These are phyloP conservation scores for Musca domestica DNA, from an alignment of 1,140 invertebrate genomes.

Conservation along the genomic window DNA sequence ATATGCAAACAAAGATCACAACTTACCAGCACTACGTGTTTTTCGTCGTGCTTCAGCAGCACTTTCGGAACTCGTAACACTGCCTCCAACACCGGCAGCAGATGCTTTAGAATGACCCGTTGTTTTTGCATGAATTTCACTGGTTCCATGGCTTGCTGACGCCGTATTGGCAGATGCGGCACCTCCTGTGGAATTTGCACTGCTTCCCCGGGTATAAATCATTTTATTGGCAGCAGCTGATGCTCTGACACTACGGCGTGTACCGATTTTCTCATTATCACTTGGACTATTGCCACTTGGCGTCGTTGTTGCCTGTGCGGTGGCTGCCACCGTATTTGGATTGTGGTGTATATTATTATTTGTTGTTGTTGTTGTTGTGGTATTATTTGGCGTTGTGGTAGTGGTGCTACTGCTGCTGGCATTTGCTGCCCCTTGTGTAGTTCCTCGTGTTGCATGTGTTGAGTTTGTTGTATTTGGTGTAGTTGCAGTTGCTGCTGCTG, in stretches of 20 bases:
- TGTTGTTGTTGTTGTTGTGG: too few relatives aligned
- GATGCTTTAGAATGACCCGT: constrained; percentile 25
- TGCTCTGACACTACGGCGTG: constrained; percentile 43
- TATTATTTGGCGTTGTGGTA: too few relatives aligned
- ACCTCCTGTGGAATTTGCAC: constrained; percentile 11
- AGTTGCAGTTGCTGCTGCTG: not conserved
- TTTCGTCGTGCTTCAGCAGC: constrained; percentile 57
- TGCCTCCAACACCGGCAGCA: not conserved
- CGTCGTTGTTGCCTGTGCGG: too few relatives aligned
- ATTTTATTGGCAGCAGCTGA: constrained; percentile 51
- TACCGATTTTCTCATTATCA: constrained; percentile 49
- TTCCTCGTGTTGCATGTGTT: constrained; percentile 40
- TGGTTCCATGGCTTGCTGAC: not conserved
- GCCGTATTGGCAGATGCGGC: too few relatives aligned
- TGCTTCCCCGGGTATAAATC: constrained; percentile 42
- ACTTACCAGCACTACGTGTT: constrained; percentile 65
- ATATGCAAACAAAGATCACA: too few relatives aligned
- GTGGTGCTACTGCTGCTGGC: constrained; percentile 29
- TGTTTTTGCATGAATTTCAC: constrained; percentile 27
- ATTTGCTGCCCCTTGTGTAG: constrained; percentile 40
- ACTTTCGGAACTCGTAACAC: constrained; percentile 33
- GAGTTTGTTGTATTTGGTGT: constrained; percentile 11
- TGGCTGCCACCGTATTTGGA: too few relatives aligned
- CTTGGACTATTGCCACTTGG: constrained; percentile 32
- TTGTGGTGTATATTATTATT: too few relatives aligned